Conservation (phyloP, 2,888 invertebrate species). For the Druceiella hillmani region DNA sequence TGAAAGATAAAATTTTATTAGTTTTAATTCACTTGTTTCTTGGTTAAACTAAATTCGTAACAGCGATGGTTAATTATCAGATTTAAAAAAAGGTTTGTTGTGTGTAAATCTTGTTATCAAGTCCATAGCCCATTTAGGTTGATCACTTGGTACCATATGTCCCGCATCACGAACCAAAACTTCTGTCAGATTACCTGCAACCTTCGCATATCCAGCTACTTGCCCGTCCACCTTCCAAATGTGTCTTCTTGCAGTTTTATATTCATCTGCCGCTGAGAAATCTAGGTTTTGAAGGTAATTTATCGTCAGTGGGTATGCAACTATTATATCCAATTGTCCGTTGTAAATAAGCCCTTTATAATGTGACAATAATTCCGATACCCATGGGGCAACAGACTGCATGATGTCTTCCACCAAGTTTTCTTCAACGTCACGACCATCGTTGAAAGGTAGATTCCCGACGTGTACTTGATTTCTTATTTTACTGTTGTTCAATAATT, state of each 20-base stretch:
- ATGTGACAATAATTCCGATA: constrained; percentile 41
- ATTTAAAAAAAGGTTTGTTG: too few species aligned
- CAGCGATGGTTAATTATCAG: too few species aligned
- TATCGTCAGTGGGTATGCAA: constrained; percentile 53
- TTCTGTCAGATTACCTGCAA: constrained; percentile 64
- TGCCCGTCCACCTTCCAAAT: constrained; percentile 62
- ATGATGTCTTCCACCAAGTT: constrained; percentile 51
- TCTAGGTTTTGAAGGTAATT: constrained; percentile 63
- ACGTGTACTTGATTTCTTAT: constrained; percentile 56
- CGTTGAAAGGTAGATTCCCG: constrained; percentile 51
- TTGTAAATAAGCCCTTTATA: constrained; percentile 58
- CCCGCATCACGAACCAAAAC: constrained; percentile 71
- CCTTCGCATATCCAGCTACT: constrained; percentile 69
- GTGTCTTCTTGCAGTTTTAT: constrained; percentile 53
- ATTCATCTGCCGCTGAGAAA: constrained; percentile 58
- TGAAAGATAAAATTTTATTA: too few species aligned
- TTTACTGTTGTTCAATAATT: constrained; percentile 34
- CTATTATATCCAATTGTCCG: constrained; percentile 62
- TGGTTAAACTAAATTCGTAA: too few species aligned
- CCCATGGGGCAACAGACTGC: constrained; percentile 48
- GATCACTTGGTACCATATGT: constrained; percentile 63
- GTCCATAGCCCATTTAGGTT: constrained; percentile 53
- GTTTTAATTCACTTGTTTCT: too few species aligned
- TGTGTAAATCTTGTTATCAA: constrained; percentile 51
- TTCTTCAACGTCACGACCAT: constrained; percentile 43